Evolutionary conservation across 2,113 vertebrate species (phyloP).

Genomic region (Pomatorhinus ruficollis): DNA sequence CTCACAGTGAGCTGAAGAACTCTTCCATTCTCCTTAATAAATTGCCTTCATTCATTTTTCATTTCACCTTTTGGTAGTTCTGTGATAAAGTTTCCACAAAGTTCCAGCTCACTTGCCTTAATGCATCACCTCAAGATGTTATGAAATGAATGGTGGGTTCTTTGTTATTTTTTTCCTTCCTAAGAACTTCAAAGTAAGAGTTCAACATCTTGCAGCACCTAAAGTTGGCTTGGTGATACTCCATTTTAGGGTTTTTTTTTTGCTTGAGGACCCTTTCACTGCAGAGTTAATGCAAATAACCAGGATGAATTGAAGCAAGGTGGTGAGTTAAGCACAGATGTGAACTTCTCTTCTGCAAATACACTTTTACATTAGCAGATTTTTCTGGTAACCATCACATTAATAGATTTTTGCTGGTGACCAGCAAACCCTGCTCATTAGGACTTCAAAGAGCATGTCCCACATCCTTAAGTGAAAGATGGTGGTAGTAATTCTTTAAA

Average conservation of each 20-base stretch:
- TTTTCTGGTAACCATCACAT: neutral
- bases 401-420: neutral
- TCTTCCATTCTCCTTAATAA: neutral
- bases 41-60: conserved; percentile 71
- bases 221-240: neutral
- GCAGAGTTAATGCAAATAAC: neutral
- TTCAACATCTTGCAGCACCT: neutral
- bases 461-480: neutral
- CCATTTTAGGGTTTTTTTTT: neutral
- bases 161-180: neutral
- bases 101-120: conserved; percentile 54
- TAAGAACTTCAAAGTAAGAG: neutral
- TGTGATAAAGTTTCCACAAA: conserved; percentile 68
- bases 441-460: neutral
- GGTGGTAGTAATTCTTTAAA: neutral
- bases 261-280: neutral
- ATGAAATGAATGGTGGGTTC: neutral
- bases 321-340: neutral
- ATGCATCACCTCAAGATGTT: neutral
- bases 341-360: neutral
- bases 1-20: neutral
- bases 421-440: neutral
- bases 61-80: conserved; percentile 58
- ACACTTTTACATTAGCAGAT: neutral
- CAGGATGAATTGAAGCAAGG: neutral